Percentiles rank a stretch among this genome's conserved stretches.
Conservation (phyloP, 1,140 invertebrate species). For the Colletes latitarsis region DNA sequence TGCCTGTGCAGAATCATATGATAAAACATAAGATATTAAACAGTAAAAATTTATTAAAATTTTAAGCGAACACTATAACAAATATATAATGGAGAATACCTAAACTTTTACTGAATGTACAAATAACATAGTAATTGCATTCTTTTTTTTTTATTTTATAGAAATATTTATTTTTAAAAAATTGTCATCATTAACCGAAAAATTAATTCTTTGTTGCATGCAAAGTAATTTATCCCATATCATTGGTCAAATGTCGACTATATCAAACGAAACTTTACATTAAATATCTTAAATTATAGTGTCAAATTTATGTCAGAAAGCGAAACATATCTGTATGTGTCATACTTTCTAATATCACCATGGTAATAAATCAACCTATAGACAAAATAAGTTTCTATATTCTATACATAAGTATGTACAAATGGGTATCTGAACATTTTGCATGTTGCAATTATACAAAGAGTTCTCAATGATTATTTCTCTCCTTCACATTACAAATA, state of each 20-base stretch:
- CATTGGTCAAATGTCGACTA: not conserved
- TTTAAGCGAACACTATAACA: not conserved
- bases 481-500: constrained; percentile 39
- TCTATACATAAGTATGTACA: constrained; percentile 62
- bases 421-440: constrained; percentile 21
- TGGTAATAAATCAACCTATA: constrained; percentile 65
- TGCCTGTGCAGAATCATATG: constrained; percentile 52
- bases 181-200: not conserved
- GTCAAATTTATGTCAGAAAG: constrained; percentile 47
- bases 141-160: not conserved
- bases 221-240: not conserved
- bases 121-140: not conserved
- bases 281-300: constrained; percentile 43
- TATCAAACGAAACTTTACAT: not conserved
- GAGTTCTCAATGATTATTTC: constrained; percentile 5
- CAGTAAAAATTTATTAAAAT: constrained; percentile 5
- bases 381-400: constrained; percentile 61
- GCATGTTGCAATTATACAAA: constrained; percentile 27
- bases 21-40: constrained; percentile 30
- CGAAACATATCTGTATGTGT: constrained; percentile 48
- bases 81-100: not conserved
- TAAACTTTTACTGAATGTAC: not conserved
- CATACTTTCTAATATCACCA: constrained; percentile 68
- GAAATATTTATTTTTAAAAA: not conserved
- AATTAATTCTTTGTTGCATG: constrained; percentile 2